phyloP scores from a whole-genome alignment of 2,113 vertebrate species.

The Onychostoma macrolepis region DNA sequence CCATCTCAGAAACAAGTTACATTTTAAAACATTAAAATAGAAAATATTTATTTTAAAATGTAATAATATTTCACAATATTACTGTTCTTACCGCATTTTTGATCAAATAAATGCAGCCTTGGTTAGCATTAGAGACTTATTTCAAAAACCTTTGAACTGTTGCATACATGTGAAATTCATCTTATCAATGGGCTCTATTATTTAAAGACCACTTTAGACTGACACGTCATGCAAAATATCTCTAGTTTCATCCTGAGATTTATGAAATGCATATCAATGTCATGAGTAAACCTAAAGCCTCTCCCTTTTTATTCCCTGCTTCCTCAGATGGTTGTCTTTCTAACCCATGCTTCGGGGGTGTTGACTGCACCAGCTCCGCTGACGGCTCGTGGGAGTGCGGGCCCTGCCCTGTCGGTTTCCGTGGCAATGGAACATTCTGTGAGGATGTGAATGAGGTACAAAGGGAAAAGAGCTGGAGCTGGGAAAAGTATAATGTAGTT shows the following conservation, averaged over 20 bases:
- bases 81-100: not conserved
- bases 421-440: slow-evolving; percentile 90
- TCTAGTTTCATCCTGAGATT: not conserved
- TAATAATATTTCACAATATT: not conserved
- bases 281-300: not conserved
- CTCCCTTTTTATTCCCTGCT: slow-evolving; percentile 36
- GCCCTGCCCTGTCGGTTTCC: slow-evolving; percentile 87
- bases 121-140: not conserved
- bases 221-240: not conserved
- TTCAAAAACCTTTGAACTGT: not conserved
- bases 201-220: not conserved
- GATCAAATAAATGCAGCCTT: not conserved
- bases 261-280: slow-evolving; percentile 11
- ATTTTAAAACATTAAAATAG: not conserved
- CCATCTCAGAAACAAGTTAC: not conserved
- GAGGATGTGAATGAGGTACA: slow-evolving; percentile 94
- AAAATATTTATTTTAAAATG: not conserved
- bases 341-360: slow-evolving; percentile 93
- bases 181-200: not conserved
- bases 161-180: not conserved
- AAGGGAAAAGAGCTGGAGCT: not conserved
- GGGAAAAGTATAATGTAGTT: slow-evolving; percentile 21
- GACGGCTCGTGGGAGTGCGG: slow-evolving; percentile 97
- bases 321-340: slow-evolving; percentile 91
- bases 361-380: slow-evolving; percentile 87